A percentile compares a stretch with the other conserved stretches of the same genome.
Conservation (phyloP, 1,140 invertebrate species). For the Frieseomelitta varia region DNA sequence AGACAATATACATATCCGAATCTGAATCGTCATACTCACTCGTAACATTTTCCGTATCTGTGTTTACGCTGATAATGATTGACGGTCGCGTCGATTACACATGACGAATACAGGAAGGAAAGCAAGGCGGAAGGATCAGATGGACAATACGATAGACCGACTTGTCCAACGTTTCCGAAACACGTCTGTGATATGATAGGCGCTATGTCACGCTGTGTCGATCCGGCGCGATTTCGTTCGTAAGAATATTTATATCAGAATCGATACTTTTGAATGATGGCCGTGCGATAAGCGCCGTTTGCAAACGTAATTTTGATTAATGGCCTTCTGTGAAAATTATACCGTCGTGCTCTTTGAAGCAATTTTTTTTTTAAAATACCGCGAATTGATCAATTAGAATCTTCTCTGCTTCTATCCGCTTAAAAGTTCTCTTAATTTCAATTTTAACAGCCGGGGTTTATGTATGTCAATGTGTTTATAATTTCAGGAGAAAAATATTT, state of each 20-base stretch:
- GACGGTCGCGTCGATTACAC: slow-evolving; percentile 14
- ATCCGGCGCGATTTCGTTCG: too few species aligned
- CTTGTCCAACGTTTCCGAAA: slow-evolving; percentile 24
- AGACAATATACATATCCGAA: too few species aligned
- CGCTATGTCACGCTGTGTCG: background rate
- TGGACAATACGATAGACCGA: slow-evolving; percentile 13
- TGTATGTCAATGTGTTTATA: too few species aligned
- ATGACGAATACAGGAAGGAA: background rate
- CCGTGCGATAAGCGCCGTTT: background rate
- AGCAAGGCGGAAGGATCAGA: slow-evolving; percentile 1
- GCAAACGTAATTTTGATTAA: background rate
- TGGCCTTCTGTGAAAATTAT: background rate
- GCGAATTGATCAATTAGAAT: too few species aligned
- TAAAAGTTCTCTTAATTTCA: too few species aligned
- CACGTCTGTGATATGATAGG: background rate
- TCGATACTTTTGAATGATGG: background rate
- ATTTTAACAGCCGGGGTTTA: too few species aligned
- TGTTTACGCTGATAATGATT: background rate
- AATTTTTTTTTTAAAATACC: too few species aligned
- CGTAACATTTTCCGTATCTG: background rate
- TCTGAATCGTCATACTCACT: too few species aligned
- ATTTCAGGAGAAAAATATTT: too few species aligned
- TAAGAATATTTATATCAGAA: background rate
- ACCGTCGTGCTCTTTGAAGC: too few species aligned
- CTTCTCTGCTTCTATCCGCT: too few species aligned